Base-by-base conservation (phyloP, 2,888 invertebrate species). In the Latrodectus elegans region DNA sequence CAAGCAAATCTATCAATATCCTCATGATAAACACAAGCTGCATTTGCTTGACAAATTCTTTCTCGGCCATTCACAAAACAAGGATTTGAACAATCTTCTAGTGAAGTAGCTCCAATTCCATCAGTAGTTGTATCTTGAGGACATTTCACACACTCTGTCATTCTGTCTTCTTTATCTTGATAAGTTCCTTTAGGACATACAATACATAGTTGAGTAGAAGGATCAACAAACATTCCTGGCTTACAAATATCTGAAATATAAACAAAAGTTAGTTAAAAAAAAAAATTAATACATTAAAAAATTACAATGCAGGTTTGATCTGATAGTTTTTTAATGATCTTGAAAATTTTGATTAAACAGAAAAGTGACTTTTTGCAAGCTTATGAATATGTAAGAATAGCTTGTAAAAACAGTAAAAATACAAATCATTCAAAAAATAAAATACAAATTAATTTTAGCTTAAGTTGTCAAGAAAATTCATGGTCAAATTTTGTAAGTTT, bases 111-210 rank as follows among this genome's bases (percentile, higher is more conserved):
- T 85, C 96, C 96, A 0, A 94, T 94, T 90, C 94, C 95, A 91
- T 95, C 95, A 0, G 98, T 98, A 91, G 97, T 97, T 17, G 96
- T 97, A 92, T 97, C 97, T 67, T 96, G 95, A 52, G 97, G 97
- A 91, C 98, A 98, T 71, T 95, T 94, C 79, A 96, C 93, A 92
- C 98, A 98, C 64, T 94, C 94, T 0, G 96, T 96, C 91, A 98
- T 92, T 15, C 91, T 97, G 91, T 97, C 97, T 0, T 95, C 94
- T 91, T 97, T 96, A 1, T 97, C 94, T 92, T 97, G 98, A 92
- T 97, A 99, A 84, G 95, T 96, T 89, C 97, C 97, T 92, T 96
- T 96, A 90, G 96, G 95, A 92, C 99, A 99, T 88, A 95, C 94
- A 75, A 96, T 93, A 91, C 98, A 99, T 92, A 97, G 97, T 88